Evolutionary conservation across 2,888 invertebrate genomes (phyloP), one percentile per base, ranked within the genome.

Genomic region (Meganola albula): DNA sequence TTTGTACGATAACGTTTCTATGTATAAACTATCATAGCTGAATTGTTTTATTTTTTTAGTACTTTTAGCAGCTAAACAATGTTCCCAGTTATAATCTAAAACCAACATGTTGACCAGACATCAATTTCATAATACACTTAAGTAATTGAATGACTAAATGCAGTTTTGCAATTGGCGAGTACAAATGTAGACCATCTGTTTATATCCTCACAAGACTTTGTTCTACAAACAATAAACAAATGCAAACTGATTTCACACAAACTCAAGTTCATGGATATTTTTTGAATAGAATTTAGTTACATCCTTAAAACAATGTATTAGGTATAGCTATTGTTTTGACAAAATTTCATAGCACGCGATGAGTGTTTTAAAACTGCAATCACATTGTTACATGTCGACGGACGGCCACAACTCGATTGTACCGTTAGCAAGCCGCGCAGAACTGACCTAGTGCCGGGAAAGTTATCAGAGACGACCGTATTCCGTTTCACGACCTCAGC

Each of bases 381-480:
- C 74, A 74, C 79, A 78, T 70, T 76, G 72, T 78, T 78, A 79
- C 71, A 77, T 76, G 71, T 74, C 75, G 61, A 60, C 66, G 72
- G 74, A 67, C 77, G 73, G 70, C 75, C 69, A 71, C 76, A 80
- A 83, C 82, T 77, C 78, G 84, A 80, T 73, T 76, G 72, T 84
- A 85, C 84, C 84, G 84, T 85, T 85, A 82, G 63, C 72, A 74
- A 74, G 72, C 74, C 69, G 73, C 71, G 75, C 79, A 79, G 74
- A 84, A 80, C 82, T 84, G 84, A 85, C 84, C 84, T 84, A 85
- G 77, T 85, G 77, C 73, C 79, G 76, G 74, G 78, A 75, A 77
- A 79, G 75, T 74, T 79, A 80, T 77, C 80, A 80, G 74, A 68
- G 70, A 73, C 77, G 69, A 66, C 63, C 48, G 63, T 70, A 65